Evolutionary conservation across 2,888 invertebrate species (phyloP).

Genomic region (Calameuta filiformis): DNA sequence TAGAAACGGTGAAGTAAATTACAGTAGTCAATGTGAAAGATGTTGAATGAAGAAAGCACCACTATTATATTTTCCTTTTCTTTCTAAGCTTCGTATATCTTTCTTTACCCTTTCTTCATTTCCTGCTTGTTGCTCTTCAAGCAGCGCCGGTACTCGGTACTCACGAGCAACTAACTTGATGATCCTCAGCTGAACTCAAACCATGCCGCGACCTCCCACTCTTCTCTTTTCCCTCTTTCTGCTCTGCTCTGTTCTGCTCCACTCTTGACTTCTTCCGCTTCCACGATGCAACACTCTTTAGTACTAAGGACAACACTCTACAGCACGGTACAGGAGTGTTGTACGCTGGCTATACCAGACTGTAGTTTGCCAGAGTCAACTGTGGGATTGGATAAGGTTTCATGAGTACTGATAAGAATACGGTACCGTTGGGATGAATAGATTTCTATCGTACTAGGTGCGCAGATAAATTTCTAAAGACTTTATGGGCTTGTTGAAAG

Average conservation of each 20-base stretch:
- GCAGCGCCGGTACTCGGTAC: not conserved
- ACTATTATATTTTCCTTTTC: not conserved
- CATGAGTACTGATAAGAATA: not conserved
- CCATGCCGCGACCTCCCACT: not conserved
- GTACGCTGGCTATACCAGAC: not conserved
- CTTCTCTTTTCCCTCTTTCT: not conserved
- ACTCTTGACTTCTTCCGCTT: not conserved
- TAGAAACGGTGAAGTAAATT: not conserved
- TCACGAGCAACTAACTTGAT: not conserved
- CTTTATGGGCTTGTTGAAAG: not conserved
- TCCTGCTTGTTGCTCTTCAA: not conserved
- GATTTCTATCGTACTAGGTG: not conserved
- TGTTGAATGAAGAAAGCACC: not conserved
- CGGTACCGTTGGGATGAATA: not conserved
- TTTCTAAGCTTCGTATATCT: not conserved
- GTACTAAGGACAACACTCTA: not conserved
- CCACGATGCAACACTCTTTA: not conserved
- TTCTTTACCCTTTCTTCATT: not conserved
- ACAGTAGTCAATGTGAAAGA: not conserved
- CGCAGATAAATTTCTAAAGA: not conserved
- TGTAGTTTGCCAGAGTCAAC: not conserved
- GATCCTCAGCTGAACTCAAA: not conserved
- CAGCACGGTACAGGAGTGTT: not conserved
- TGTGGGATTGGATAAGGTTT: not conserved
- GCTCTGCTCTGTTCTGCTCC: not conserved